Evolutionary conservation across 1,140 invertebrate species (phyloP), one percentile per base, ranked within the genome.

Genomic region (Zaprionus gabonicus): DNA sequence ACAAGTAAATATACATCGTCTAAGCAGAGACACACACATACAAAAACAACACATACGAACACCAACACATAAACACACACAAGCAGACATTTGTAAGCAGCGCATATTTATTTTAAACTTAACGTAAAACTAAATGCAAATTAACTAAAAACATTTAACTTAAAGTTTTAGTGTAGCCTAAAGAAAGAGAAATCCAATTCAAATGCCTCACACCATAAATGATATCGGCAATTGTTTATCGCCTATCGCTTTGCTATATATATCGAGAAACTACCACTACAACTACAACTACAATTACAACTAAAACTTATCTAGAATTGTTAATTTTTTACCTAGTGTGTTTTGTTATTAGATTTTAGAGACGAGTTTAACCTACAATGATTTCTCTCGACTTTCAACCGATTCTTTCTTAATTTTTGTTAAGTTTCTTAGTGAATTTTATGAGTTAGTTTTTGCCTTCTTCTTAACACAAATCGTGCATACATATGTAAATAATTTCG

Each of bases 401-500:
- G 31, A 66, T 65, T 53, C 34, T 66, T 66, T 66, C 63, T 66
- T 66, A 56, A 66, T 66, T 44, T 71, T 72, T 67, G 75, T 73
- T 77, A 73, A 73, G 70, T 68, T 77, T 56, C 31, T 66, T 76
- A 76, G 56, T 55, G 53, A 67, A 76, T 75, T 80, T 71, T 69
- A 71, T 72, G 27, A 57, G 36, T 44, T 72, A 81, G 72, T 81
- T 77, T 36, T 75, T 78, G 38, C 66, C 25, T 67, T 78, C 67
- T 68, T 62, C 60, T 64, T 76, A 65, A 64, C 49, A 75, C 62
- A 49, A 71, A 74, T 75, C 64, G 64, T 63, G 41, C 70, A 80
- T n/a, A 73, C 83, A 87, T 88, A 81, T 87, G 84, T 87, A 87
- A 87, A 87, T 87, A 87, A 87, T 87, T 87, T 87, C 78, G 83